These are phyloP conservation scores for Cyclura pinguis DNA, from an alignment of 2,797 vertebrate genomes.

Conservation along the genomic window DNA sequence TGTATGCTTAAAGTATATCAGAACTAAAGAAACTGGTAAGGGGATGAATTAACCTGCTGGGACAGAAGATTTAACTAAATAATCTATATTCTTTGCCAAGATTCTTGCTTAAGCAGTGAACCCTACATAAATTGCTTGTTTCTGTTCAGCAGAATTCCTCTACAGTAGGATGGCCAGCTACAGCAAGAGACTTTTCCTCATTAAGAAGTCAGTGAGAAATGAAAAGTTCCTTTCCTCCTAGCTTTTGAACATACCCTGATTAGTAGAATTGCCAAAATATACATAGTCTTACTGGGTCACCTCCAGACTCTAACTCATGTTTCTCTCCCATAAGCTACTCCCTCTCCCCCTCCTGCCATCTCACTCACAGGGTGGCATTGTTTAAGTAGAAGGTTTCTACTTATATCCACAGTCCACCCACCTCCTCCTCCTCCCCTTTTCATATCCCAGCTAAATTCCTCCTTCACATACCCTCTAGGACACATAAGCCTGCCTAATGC, in stretches of 20 bases:
- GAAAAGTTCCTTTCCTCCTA: constrained; percentile 1
- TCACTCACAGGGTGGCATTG: not conserved
- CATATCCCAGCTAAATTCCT: constrained; percentile 62
- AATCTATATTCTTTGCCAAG: constrained; percentile 17
- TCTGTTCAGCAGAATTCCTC: constrained; percentile 36
- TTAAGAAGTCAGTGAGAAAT: constrained; percentile 33
- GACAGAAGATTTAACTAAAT: not conserved
- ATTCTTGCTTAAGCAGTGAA: constrained; percentile 23
- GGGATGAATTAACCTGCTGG: not conserved
- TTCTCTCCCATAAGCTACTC: not conserved
- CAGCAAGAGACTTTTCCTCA: not conserved
- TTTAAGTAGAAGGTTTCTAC: constrained; percentile 29
- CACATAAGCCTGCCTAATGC: constrained; percentile 53
- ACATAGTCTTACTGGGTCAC: not conserved
- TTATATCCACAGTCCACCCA: constrained; percentile 15
- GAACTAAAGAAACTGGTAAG: not conserved
- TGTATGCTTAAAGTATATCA: constrained; percentile 12
- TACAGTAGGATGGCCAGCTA: constrained; percentile 23
- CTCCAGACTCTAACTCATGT: not conserved
- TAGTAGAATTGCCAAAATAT: constrained; percentile 26
- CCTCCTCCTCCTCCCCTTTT: constrained; percentile 53
- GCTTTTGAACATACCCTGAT: not conserved
- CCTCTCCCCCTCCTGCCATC: constrained; percentile 4
- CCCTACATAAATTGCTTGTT: not conserved
- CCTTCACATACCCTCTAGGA: constrained; percentile 62